A percentile compares a stretch with the other conserved stretches of the same genome.
phyloP scores from a whole-genome alignment of 2,113 vertebrate species.

The Meriones unguiculatus region DNA sequence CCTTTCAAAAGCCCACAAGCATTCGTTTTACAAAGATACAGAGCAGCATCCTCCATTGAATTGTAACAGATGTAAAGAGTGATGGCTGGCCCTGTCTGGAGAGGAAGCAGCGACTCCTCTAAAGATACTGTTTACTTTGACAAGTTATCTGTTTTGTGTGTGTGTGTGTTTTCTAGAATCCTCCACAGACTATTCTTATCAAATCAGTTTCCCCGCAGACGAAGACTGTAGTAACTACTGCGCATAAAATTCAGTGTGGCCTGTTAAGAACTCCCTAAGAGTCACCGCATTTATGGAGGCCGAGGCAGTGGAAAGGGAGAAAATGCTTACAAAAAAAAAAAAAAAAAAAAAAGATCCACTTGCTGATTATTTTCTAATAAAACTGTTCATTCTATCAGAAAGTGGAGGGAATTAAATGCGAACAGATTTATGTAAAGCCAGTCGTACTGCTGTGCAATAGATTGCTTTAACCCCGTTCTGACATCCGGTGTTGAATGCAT shows the following conservation, averaged over 20 bases:
- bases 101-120: slow-evolving; percentile 27
- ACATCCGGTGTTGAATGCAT: slow-evolving; percentile 33
- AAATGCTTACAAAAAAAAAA: not conserved
- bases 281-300: not conserved
- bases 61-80: slow-evolving; percentile 53
- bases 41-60: not conserved
- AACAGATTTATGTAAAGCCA: slow-evolving; percentile 66
- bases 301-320: not conserved
- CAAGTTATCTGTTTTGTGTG: not conserved
- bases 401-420: slow-evolving; percentile 57
- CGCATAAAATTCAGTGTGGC: slow-evolving; percentile 41
- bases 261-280: slow-evolving; percentile 33
- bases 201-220: slow-evolving; percentile 57
- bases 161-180: not conserved
- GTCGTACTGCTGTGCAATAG: not conserved
- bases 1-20: not conserved
- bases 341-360: not conserved
- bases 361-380: slow-evolving; percentile 66
- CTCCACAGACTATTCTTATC: slow-evolving; percentile 42
- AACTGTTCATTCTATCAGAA: slow-evolving; percentile 48
- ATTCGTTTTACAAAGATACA: not conserved
- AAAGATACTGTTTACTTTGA: slow-evolving; percentile 49
- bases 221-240: not conserved
- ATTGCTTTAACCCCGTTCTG: slow-evolving; percentile 33
- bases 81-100: slow-evolving; percentile 15